These are phyloP conservation scores for Tipula vernalis DNA, from an alignment of 2,888 invertebrate species.

Conservation along the genomic window DNA sequence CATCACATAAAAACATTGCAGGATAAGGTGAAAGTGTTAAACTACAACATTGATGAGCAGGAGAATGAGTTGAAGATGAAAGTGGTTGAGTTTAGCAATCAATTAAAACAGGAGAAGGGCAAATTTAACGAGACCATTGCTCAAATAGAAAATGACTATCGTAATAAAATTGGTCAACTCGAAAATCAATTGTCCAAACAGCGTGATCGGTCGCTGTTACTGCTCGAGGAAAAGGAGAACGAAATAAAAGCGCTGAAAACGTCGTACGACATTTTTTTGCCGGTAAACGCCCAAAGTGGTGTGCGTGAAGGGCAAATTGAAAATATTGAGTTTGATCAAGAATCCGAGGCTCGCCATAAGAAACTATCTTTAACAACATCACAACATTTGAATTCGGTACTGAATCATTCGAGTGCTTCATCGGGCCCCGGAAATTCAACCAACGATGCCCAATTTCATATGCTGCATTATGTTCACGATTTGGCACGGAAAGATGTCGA, in stretches of 20 bases:
- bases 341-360: neutral
- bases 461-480: constrained; percentile 74
- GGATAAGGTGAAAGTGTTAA: constrained; percentile 50
- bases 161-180: constrained; percentile 41
- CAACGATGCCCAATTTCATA: constrained; percentile 50
- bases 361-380: neutral
- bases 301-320: neutral
- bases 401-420: constrained; percentile 18
- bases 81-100: constrained; percentile 44
- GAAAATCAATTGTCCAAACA: constrained; percentile 69
- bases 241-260: constrained; percentile 49
- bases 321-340: neutral
- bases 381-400: constrained; percentile 15
- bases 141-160: constrained; percentile 38
- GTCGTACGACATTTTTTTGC: constrained; percentile 40
- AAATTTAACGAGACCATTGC: constrained; percentile 29
- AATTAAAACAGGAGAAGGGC: constrained; percentile 26
- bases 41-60: constrained; percentile 47
- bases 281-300: constrained; percentile 5
- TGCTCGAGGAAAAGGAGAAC: constrained; percentile 70
- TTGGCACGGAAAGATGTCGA: constrained; percentile 68
- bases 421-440: constrained; percentile 20
- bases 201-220: constrained; percentile 59
- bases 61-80: constrained; percentile 49
- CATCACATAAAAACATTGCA: constrained; percentile 51